Evolutionary conservation across 2,797 vertebrate species (phyloP), one percentile per base, ranked within the genome.

Genomic region (Lophius americanus): DNA sequence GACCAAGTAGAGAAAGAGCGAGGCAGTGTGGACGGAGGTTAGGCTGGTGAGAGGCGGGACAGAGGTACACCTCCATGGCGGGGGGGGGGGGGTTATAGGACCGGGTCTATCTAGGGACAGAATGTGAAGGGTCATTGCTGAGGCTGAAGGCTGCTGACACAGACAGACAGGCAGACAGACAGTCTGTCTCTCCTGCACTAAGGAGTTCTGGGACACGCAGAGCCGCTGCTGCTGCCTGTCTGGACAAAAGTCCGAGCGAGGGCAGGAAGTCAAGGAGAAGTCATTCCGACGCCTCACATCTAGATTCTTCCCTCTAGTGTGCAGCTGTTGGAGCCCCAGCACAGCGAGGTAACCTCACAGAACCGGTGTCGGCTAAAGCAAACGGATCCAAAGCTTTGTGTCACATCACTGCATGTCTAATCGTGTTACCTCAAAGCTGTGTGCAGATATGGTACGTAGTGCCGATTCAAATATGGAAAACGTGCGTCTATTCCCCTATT

Each of bases 91-190:
- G 81, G 83, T 68, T 70, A 57, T 23, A 23, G 69, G 66, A 72
- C 56, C 75, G 68, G 72, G 72, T 63, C 66, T n/a, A 69, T 68
- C 47, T 42, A 32, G 70, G 68, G 78, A 73, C 51, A 58, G 39
- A 60, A 79, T 77, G 82, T 86, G 80, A 86, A 81, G 74, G 84
- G 88, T 88, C 81, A 82, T 39, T 60, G 69, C 82, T 78, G 74
- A 81, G 82, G 60, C 61, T 65, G 71, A 65, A 64, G 62, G 62
- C 67, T 65, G 69, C 75, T 81, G 83, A 81, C 74, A 79, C 75
- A 91, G 88, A 88, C 91, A 92, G 87, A 86, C 90, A 77, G 89
- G 78, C 75, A 91, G 88, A 88, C 91, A 92, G 87, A 86, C 90
- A 77, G 89, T 79, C 89, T 91, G 89, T 85, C 85, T 92, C 86